Evolutionary conservation across 2,797 vertebrate genomes (phyloP).

Genomic region (Megaceryle alcyon): DNA sequence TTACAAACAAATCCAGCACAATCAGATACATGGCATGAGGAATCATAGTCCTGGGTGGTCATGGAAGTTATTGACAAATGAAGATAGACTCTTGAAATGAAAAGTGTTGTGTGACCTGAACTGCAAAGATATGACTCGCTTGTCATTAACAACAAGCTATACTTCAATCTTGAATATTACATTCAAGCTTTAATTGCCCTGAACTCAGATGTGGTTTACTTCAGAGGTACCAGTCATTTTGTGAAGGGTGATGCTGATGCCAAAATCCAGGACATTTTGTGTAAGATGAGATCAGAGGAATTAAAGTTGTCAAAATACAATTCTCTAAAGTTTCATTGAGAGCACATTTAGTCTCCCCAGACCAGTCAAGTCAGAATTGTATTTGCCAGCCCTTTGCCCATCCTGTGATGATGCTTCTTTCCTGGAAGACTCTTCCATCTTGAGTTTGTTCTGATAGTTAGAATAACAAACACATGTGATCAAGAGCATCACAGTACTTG

Average conservation of each 20-base stretch:
- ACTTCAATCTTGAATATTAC: not conserved
- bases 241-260: not conserved
- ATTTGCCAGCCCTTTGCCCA: not conserved
- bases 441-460: not conserved
- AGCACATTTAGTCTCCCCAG: not conserved
- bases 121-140: not conserved
- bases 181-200: not conserved
- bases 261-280: conserved; percentile 15
- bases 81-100: not conserved
- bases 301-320: conserved; percentile 25
- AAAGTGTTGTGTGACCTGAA: not conserved
- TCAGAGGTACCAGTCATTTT: not conserved
- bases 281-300: conserved; percentile 18
- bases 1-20: not conserved
- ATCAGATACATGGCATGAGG: not conserved
- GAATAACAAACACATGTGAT: not conserved
- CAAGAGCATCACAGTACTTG: not conserved
- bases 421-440: not conserved
- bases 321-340: not conserved
- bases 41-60: not conserved
- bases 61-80: not conserved
- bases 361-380: not conserved
- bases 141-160: not conserved
- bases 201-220: not conserved
- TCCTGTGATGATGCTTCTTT: not conserved